These are phyloP conservation scores for Elgaria multicarinata DNA, from an alignment of 2,113 vertebrate genomes.

Conservation along the genomic window DNA sequence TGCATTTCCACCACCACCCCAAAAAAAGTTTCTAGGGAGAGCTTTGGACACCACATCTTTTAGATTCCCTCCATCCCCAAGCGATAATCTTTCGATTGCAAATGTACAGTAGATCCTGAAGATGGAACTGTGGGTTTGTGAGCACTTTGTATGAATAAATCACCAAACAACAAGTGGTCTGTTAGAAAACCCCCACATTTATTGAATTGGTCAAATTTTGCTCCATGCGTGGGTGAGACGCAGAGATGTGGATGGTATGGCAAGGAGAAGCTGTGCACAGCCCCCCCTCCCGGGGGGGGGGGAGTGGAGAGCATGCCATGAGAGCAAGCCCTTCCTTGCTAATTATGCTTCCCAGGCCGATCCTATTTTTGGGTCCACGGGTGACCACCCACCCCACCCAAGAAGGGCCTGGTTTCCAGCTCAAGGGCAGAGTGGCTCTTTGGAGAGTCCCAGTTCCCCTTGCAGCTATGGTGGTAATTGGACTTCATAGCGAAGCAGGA, in stretches of 20 bases:
- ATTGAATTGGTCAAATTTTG: conserved; percentile 19
- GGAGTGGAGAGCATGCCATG: background rate
- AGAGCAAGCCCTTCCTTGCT: background rate
- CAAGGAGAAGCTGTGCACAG: conserved; percentile 6
- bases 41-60: background rate
- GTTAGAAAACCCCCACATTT: conserved; percentile 25
- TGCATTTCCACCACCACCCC: no score
- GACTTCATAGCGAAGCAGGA: background rate
- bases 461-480: background rate
- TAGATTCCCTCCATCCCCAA: background rate
- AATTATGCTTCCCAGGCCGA: background rate
- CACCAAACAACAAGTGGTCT: background rate
- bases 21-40: no score
- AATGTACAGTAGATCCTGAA: background rate
- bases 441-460: background rate
- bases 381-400: background rate
- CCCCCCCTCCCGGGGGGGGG: background rate
- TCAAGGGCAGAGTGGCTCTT: background rate
- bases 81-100: background rate
- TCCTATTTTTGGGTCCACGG: background rate
- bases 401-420: background rate
- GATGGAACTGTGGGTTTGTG: background rate
- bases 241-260: background rate
- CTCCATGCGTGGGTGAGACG: conserved; percentile 13
- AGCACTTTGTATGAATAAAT: background rate